phyloP scores from a whole-genome alignment of 2,888 invertebrate species.

The Yponomeuta plumbellus region DNA sequence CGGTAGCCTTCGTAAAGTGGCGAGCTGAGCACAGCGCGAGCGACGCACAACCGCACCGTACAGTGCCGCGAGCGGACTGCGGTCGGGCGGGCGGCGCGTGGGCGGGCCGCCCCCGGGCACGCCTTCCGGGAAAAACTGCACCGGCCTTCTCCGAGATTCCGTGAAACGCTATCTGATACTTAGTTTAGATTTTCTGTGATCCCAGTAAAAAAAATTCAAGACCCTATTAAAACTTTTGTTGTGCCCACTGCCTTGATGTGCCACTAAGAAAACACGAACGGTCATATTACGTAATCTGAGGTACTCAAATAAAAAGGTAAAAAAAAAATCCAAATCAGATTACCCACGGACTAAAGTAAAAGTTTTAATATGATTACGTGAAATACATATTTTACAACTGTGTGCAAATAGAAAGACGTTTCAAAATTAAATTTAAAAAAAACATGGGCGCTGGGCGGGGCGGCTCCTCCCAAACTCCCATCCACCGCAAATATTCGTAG shows the following conservation, averaged over 20 bases:
- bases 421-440: not conserved
- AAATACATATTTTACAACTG: too few species aligned
- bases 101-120: conserved; percentile 16
- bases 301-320: too few species aligned
- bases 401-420: not conserved
- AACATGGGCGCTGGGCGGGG: not conserved
- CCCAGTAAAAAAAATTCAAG: too few species aligned
- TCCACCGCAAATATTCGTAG: not conserved
- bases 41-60: not conserved
- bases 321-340: too few species aligned
- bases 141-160: conserved; percentile 10
- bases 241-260: too few species aligned
- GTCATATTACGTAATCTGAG: too few species aligned
- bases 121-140: conserved; percentile 13
- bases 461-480: not conserved
- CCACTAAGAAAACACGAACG: too few species aligned
- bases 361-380: too few species aligned
- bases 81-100: conserved; percentile 17
- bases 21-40: not conserved
- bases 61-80: not conserved
- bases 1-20: not conserved
- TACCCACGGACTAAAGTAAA: too few species aligned
- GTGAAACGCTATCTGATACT: not conserved
- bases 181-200: too few species aligned
- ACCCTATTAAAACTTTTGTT: too few species aligned